Evolutionary conservation across 2,888 invertebrate genomes (phyloP).

Genomic region (Tetragonisca angustula): DNA sequence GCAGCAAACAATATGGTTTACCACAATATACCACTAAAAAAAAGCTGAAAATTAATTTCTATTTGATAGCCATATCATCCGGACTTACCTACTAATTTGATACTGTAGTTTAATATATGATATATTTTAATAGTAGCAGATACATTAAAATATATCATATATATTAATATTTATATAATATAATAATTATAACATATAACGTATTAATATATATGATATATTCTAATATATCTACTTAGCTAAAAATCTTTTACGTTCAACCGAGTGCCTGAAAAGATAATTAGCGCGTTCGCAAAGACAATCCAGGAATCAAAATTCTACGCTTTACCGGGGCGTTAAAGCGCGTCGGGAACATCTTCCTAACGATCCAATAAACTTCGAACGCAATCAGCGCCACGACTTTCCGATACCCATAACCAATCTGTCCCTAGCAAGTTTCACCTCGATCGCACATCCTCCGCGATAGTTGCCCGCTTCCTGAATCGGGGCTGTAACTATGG

Average conservation of each 20-base stretch:
- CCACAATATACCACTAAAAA: no score
- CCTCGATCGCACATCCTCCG: not conserved
- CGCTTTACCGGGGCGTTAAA: not conserved
- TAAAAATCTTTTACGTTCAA: not conserved
- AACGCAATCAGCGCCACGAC: not conserved
- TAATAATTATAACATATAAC: no score
- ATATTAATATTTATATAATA: no score
- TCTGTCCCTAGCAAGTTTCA: not conserved
- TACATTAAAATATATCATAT: no score
- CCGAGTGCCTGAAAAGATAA: not conserved
- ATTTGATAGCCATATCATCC: no score
- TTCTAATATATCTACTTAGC: no score
- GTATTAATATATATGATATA: no score
- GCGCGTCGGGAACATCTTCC: not conserved
- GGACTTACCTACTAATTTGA: no score
- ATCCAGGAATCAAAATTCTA: not conserved
- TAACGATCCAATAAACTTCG: slow-evolving; percentile 12
- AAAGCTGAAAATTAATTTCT: no score
- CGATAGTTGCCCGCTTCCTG: not conserved
- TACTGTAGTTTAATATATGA: no score
- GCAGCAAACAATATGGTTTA: no score
- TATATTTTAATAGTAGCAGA: no score
- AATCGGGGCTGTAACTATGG: not conserved
- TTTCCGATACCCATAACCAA: not conserved
- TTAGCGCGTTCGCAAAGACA: not conserved